These are phyloP conservation scores for Cryptocephalus primarius DNA, from an alignment of 2,888 invertebrate species.

Conservation along the genomic window DNA sequence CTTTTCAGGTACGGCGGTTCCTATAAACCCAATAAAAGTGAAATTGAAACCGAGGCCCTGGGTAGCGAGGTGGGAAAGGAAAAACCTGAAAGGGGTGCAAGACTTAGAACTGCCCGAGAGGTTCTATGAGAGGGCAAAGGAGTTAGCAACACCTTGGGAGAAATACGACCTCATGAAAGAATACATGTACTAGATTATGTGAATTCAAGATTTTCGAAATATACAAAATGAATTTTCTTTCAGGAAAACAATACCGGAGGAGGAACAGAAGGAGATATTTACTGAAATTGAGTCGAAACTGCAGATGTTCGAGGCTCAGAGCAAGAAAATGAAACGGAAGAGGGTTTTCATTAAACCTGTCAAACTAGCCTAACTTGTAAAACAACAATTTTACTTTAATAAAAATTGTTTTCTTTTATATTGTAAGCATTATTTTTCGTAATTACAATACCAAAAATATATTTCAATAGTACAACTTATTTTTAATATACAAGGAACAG, in stretches of 20 bases:
- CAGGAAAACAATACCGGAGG: conserved; percentile 73
- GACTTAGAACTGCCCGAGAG: conserved; percentile 29
- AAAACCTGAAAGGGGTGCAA: conserved; percentile 61
- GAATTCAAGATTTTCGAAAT: too few species aligned
- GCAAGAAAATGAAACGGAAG: conserved; percentile 51
- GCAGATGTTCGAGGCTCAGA: conserved; percentile 56
- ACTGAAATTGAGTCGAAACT: conserved; percentile 69
- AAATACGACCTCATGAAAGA: conserved; percentile 90
- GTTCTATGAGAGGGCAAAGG: conserved; percentile 40
- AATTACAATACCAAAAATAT: conserved; percentile 13
- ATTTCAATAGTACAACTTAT: conserved; percentile 17
- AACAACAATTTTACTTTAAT: conserved; percentile 1
- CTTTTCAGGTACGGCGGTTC: conserved; percentile 25
- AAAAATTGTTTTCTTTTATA: background rate
- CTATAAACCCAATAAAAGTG: conserved; percentile 43
- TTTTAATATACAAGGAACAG: conserved; percentile 17
- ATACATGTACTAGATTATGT: conserved; percentile 52
- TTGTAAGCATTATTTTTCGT: background rate
- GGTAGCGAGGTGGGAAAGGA: conserved; percentile 80
- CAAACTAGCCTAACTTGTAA: conserved; percentile 34
- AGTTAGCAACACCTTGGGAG: conserved; percentile 64
- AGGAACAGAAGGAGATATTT: conserved; percentile 79
- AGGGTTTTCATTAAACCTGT: conserved; percentile 49
- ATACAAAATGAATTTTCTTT: conserved; percentile 20
- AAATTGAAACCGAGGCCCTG: conserved; percentile 75